A percentile compares a stretch with the other conserved stretches of the same genome.
Evolutionary conservation across 30 jellyfish, hydroid and myxozoan species (phyloP).

Genomic region (Catostylus mosaicus): DNA sequence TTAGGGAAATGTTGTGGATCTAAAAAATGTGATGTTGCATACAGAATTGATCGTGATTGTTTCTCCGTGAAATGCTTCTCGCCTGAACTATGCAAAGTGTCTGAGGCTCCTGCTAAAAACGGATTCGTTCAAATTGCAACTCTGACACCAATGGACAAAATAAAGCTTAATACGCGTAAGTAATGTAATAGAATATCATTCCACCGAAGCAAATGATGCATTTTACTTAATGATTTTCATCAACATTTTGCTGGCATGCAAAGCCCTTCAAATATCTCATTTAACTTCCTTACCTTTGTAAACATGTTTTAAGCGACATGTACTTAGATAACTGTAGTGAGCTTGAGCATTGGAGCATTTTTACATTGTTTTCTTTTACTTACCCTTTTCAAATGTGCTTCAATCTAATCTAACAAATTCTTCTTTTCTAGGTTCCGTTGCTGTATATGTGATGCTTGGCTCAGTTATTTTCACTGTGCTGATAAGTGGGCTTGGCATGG

Average conservation of each 20-base stretch:
- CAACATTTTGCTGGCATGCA: no score
- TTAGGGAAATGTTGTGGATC: constrained; percentile 84
- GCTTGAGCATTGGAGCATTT: no score
- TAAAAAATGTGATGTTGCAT: constrained; percentile 87
- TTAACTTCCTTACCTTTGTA: no score
- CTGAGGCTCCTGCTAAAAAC: constrained; percentile 65
- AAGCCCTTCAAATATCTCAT: no score
- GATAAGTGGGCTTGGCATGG: constrained; percentile 69
- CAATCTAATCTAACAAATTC: neutral
- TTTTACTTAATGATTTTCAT: no score
- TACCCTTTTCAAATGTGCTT: no score
- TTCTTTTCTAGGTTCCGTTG: constrained; percentile 47
- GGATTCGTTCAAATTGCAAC: constrained; percentile 82
- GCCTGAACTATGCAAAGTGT: constrained; percentile 87
- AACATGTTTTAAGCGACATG: no score
- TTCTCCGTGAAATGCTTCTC: constrained; percentile 87
- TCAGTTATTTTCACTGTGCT: constrained; percentile 43
- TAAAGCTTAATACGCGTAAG: constrained; percentile 52
- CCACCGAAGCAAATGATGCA: no score
- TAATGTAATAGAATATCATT: no score
- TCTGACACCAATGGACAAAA: constrained; percentile 39
- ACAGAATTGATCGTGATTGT: constrained; percentile 86
- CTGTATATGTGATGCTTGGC: constrained; percentile 66
- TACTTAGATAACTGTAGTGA: no score
- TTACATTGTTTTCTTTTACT: no score